Percentiles rank a stretch among this genome's conserved stretches.
Evolutionary conservation across 2,113 vertebrate genomes (phyloP).

Genomic region (Heloderma charlesbogerti): DNA sequence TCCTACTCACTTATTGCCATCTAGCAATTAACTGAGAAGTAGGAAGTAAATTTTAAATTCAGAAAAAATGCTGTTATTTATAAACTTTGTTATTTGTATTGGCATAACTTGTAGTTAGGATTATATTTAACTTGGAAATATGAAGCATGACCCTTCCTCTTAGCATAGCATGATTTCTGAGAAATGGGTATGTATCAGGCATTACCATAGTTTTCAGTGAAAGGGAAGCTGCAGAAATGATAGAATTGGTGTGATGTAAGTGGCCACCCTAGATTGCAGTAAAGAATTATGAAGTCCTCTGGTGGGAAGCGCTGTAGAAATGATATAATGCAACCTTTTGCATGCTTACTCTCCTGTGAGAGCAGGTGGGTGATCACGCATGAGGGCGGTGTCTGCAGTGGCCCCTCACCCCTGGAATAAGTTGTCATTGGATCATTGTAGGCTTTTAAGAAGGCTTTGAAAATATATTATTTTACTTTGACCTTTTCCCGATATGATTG

Average conservation of each 20-base stretch:
- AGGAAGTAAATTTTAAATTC: conserved; percentile 35
- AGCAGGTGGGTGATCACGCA: too few species aligned
- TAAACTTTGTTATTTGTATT: conserved; percentile 19
- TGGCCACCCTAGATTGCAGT: neutral
- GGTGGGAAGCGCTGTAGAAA: neutral
- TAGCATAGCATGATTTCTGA: conserved; percentile 2
- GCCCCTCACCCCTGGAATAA: too few species aligned
- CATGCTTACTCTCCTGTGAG: neutral
- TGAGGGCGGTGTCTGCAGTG: neutral
- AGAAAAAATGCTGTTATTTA: conserved; percentile 35
- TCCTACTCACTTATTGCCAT: conserved; percentile 56
- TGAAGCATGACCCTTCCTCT: neutral
- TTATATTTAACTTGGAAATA: conserved; percentile 27
- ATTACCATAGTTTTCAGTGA: neutral
- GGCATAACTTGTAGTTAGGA: neutral
- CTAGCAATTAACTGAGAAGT: conserved; percentile 43
- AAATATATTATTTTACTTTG: too few species aligned
- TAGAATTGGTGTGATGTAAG: neutral
- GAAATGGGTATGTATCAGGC: neutral
- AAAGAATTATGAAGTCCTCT: neutral
- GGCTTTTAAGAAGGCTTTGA: too few species aligned
- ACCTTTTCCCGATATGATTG: too few species aligned
- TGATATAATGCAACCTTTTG: neutral
- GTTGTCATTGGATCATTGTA: too few species aligned
- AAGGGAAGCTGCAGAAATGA: neutral